phyloP scores from a whole-genome alignment of 37 sponge, comb jelly and placozoan species.

The Chondrosia reniformis region DNA sequence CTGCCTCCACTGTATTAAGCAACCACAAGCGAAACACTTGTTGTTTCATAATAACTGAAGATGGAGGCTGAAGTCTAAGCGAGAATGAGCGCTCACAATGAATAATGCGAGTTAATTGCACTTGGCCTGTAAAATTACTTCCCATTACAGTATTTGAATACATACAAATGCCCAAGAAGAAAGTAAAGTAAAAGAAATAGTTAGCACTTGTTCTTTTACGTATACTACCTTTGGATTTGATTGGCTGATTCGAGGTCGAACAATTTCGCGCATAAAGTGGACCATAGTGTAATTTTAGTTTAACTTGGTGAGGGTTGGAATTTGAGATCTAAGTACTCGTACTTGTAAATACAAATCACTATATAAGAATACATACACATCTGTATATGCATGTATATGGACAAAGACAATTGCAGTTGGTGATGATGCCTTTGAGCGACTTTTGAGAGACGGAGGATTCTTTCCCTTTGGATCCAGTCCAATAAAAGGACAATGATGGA shows the following conservation, averaged over 20 bases:
- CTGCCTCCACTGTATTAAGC: too few species aligned
- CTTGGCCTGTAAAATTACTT: too few species aligned
- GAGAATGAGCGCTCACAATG: too few species aligned
- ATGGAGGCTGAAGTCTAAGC: too few species aligned
- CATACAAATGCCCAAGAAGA: too few species aligned
- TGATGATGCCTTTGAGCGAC: neutral
- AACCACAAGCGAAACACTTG: too few species aligned
- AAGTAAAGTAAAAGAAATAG: neutral
- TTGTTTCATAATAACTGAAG: too few species aligned
- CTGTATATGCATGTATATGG: neutral
- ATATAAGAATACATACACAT: neutral
- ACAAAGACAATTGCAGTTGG: neutral
- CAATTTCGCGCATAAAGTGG: neutral
- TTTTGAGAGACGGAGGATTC: neutral
- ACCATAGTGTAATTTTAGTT: neutral
- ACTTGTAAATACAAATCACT: neutral
- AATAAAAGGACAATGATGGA: neutral
- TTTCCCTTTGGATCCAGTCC: conserved; percentile 6
- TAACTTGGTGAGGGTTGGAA: neutral
- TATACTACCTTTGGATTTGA: neutral
- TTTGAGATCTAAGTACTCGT: neutral
- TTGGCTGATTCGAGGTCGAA: neutral
- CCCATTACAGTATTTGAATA: too few species aligned
- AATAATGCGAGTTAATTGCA: too few species aligned
- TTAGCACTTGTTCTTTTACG: neutral